A percentile compares a stretch with the other conserved stretches of the same genome.
Conservation (phyloP, 2,888 invertebrate species). For the Heliconius ethilla region DNA sequence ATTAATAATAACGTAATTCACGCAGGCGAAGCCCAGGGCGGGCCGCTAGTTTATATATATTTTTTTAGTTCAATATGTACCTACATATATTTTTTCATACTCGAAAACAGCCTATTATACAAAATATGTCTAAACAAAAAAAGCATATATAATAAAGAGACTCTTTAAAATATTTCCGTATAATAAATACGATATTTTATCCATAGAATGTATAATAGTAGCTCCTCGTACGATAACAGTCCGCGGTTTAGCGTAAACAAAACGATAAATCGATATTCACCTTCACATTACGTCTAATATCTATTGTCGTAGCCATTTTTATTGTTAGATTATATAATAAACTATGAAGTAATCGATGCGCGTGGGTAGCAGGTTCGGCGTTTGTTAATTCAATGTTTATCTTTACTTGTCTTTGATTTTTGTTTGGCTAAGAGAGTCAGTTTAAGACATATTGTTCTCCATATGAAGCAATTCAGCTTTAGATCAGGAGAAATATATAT, state of each 20-base stretch:
- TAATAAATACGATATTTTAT: conserved; percentile 29
- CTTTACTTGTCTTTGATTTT: background rate
- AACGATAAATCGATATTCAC: conserved; percentile 42
- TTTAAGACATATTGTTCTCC: background rate
- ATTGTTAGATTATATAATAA: background rate
- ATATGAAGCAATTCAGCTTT: background rate
- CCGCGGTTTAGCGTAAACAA: conserved; percentile 39
- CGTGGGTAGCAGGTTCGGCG: background rate
- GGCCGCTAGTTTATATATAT: background rate
- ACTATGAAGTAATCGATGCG: background rate
- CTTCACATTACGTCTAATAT: conserved; percentile 10
- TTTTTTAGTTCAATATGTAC: background rate
- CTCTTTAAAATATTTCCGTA: conserved; percentile 3
- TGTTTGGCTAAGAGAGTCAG: background rate
- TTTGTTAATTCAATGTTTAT: background rate
- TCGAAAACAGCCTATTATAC: background rate
- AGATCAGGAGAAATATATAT: too few relatives aligned
- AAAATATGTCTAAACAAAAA: background rate
- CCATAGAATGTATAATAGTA: conserved; percentile 18
- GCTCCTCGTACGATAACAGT: conserved; percentile 34
- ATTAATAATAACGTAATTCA: too few relatives aligned
- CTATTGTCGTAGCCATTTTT: background rate
- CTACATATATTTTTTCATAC: background rate
- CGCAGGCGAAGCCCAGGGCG: too few relatives aligned
- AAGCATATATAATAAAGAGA: background rate